Evolutionary conservation across 1,140 invertebrate genomes (phyloP).

Genomic region (Lordiphosa collinella): DNA sequence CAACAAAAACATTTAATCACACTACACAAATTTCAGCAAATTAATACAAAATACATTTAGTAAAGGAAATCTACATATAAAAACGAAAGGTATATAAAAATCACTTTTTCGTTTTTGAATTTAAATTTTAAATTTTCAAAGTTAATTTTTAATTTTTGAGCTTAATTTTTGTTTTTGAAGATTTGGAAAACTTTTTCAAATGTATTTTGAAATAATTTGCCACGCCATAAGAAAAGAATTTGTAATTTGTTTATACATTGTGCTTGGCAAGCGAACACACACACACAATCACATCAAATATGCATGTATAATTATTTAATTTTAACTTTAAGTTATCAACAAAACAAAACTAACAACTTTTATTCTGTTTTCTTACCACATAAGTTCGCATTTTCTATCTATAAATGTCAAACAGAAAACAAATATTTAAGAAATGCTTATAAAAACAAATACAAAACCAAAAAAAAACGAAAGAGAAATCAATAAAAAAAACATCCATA

Average conservation of each 20-base stretch:
- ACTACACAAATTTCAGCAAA: constrained; percentile 35
- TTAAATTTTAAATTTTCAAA: constrained; percentile 2
- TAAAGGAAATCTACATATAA: constrained; percentile 32
- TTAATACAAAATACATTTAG: constrained; percentile 50
- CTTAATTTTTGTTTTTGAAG: constrained; percentile 1
- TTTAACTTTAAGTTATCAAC: constrained; percentile 42
- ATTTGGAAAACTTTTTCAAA: background rate
- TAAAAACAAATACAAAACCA: constrained; percentile 30
- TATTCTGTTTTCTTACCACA: constrained; percentile 25
- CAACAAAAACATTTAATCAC: constrained; percentile 26
- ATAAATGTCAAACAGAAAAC: constrained; percentile 58
- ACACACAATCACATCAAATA: constrained; percentile 7
- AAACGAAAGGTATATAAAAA: constrained; percentile 8
- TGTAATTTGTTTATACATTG: constrained; percentile 19
- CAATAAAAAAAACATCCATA: constrained; percentile 38
- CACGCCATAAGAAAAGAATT: constrained; percentile 21
- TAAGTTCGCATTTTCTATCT: constrained; percentile 66
- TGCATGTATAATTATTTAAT: constrained; percentile 36
- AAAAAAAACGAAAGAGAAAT: constrained; percentile 44
- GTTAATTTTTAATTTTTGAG: background rate
- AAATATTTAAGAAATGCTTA: constrained; percentile 62
- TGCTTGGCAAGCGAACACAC: constrained; percentile 22
- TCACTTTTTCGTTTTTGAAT: background rate
- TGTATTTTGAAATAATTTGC: constrained; percentile 49
- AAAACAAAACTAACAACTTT: constrained; percentile 27